Evolutionary conservation across 2,888 invertebrate genomes (phyloP).

Genomic region (Calameuta filiformis): DNA sequence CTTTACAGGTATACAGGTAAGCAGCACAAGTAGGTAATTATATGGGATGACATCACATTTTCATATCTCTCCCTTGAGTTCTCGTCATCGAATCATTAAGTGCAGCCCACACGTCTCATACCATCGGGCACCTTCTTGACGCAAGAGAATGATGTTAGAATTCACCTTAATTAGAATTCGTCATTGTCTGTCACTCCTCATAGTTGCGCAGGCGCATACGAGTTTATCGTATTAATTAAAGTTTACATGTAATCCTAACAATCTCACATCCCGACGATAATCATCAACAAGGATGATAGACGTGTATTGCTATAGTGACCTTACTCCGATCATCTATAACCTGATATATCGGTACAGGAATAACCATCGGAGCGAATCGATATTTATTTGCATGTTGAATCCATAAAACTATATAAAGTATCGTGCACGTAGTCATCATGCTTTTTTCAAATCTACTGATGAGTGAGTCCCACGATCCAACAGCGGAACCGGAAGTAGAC

Average conservation of each 20-base stretch:
- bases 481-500: constrained; percentile 3
- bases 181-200: not conserved
- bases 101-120: not conserved
- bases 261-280: too few species aligned
- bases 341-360: too few species aligned
- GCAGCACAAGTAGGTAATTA: not conserved
- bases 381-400: too few species aligned
- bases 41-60: constrained; percentile 1
- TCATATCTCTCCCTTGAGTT: not conserved
- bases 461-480: not conserved
- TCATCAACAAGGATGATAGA: too few species aligned
- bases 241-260: not conserved
- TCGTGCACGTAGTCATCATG: too few species aligned
- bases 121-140: not conserved
- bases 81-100: constrained; percentile 7
- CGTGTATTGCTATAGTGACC: too few species aligned
- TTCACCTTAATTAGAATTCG: not conserved
- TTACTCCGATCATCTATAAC: too few species aligned
- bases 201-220: not conserved
- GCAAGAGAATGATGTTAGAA: constrained; percentile 1
- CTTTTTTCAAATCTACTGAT: too few species aligned
- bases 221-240: constrained; percentile 1
- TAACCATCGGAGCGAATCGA: too few species aligned
- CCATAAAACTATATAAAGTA: too few species aligned
- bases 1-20: not conserved